These are phyloP conservation scores for Drosophila elegans DNA, from an alignment of 1,140 invertebrate species.

Conservation along the genomic window DNA sequence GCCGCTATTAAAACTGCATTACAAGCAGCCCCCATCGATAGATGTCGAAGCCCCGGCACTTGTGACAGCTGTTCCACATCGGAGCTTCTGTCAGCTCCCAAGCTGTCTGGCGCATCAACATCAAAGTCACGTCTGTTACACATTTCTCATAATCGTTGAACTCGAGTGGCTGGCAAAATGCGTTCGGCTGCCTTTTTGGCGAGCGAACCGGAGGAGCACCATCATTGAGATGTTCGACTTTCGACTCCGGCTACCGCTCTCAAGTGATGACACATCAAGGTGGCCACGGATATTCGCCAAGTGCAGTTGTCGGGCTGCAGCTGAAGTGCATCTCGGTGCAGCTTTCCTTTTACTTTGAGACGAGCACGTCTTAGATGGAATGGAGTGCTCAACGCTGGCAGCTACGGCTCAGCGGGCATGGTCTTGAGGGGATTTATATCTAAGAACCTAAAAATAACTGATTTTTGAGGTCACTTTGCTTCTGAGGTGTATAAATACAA, in stretches of 20 bases:
- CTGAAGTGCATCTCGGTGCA: conserved; percentile 12
- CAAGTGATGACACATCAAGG: conserved; percentile 69
- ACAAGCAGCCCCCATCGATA: conserved; percentile 40
- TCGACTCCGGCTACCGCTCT: conserved; percentile 38
- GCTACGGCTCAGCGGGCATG: not conserved
- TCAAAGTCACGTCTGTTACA: conserved; percentile 71
- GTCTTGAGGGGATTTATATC: not conserved
- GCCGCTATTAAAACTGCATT: conserved; percentile 54
- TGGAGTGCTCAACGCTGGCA: conserved; percentile 36
- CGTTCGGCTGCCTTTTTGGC: conserved; percentile 19
- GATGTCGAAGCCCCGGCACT: conserved; percentile 26
- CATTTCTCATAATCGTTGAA: conserved; percentile 57
- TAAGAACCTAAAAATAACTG: not conserved
- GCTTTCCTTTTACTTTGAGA: conserved; percentile 44
- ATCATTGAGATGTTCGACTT: conserved; percentile 49
- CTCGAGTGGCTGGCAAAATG: conserved; percentile 52
- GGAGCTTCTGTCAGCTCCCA: conserved; percentile 32
- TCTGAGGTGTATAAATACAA: not conserved
- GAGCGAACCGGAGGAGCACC: conserved; percentile 12
- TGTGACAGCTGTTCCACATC: conserved; percentile 67
- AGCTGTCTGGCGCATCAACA: conserved; percentile 57
- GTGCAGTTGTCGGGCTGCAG: not conserved
- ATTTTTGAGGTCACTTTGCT: not conserved
- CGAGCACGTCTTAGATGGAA: conserved; percentile 20
- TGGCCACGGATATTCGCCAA: conserved; percentile 35